Base-by-base conservation (phyloP, 2,113 vertebrate genomes). In the Cololabis saira region DNA sequence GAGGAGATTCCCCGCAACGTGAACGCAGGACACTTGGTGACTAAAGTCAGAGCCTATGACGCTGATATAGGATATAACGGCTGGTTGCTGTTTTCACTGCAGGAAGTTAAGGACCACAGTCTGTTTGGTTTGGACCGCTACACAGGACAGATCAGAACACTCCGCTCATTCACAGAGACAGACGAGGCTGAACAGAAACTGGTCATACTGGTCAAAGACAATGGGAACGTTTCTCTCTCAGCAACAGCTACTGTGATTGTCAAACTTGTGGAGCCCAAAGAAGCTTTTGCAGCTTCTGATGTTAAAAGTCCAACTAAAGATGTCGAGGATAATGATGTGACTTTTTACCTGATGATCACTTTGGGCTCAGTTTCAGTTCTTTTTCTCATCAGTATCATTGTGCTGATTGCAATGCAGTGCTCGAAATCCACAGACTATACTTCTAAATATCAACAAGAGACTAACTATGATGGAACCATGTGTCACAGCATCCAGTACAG, bases 31-130 rank as follows among this genome's bases (percentile, higher is more conserved):
- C 72, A 91, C 71, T 81, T 89, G 64, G 90, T 91, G 70, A 89
- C 88, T 61, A 89, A 90, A 89, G 78, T 91, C 49, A 72, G 90
- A 87, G 90, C 88, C 16, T 88, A 84, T 73, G 90, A 91, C 1
- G 85, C 88, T 50, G 90, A 91, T 75, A 80, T 89, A 43, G 88
- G 90, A 80, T 91, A 91, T 83, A 91, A 91, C 50, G 90, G 88
- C 61, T 91, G 86, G 90, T 16, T 91, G 49, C 80, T 89, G 5
- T 91, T 89, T 73, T 91, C 87, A 1, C 72, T 90, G 0, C 86
- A 82, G 58, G 70, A 90, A 87, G 81, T 88, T 0, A 88, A 69
- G 76, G 87, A 88, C 55, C 76, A 88, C 78, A 87, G 67, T 78
- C 78, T 88, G 10, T 91, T 91, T 78, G 64, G 49, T 60, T 59